Evolutionary conservation across 1,140 invertebrate species (phyloP), one percentile per base, ranked within the genome.

Genomic region (Sinonovacula constricta): DNA sequence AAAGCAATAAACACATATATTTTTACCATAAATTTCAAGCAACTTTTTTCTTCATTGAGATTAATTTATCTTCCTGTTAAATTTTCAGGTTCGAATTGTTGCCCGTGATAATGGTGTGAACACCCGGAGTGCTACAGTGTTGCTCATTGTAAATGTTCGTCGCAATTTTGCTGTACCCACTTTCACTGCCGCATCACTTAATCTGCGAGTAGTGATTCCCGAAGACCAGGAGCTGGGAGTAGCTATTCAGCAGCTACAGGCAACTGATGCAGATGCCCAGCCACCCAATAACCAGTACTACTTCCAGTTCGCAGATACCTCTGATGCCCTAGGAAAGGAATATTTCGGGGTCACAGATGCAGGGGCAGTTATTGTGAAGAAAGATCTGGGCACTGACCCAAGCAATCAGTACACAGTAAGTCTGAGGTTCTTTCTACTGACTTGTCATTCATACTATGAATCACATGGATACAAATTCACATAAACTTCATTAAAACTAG

Each of bases 101-200:
- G 86, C 85, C 26, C 10, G 33, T 34, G 86, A 87, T 67, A 75
- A 81, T 76, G 86, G 83, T 5, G 1, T 56, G 1, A 63, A 68
- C 28, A 51, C 81, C 5, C 49, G 77, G 24, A 45, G 34, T 15
- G 83, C 70, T 5, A 75, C 71, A 24, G 81, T 80, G 7, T 39
- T 81, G 12, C 68, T 86, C n/a, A 79, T 49, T 56, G 70, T 86
- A 1, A 81, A 66, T 54, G 80, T 87, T n/a, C 31, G 22, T 15
- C 66, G 83, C n/a, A 88, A 87, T 60, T 72, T 84, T 18, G 15
- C 79, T 30, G 26, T 28, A 1, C 88, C 87, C 34, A 18, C 30
- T 4, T 88, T 76, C 31, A 24, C 14, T n/a, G 10, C 59, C n/a
- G 26, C 10, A 0, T 74, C 70, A 0, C 45, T 33, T 10, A 36